A percentile compares a stretch with the other conserved stretches of the same genome.
Evolutionary conservation across 2,888 invertebrate genomes (phyloP).

Genomic region (Dryocosmus kuriphilus): DNA sequence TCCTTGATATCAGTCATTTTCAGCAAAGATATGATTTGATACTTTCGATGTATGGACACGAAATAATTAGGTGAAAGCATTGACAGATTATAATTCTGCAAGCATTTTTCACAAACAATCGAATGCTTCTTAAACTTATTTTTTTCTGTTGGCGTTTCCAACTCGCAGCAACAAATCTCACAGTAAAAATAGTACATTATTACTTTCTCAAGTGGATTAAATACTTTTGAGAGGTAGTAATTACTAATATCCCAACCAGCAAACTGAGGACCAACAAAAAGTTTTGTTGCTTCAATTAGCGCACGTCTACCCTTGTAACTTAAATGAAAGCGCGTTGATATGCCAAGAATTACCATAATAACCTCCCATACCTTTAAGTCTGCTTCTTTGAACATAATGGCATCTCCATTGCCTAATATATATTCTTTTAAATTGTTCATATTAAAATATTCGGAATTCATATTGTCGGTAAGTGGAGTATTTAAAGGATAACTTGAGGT

Average conservation of each 20-base stretch:
- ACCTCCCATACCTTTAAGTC: background rate
- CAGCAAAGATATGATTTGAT: background rate
- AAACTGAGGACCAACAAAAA: background rate
- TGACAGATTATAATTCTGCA: too few relatives aligned
- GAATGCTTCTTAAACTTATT: background rate
- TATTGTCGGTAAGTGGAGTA: too few relatives aligned
- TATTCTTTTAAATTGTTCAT: too few relatives aligned
- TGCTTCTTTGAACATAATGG: too few relatives aligned
- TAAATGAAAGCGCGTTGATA: background rate
- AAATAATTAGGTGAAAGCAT: constrained; percentile 1
- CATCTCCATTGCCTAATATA: too few relatives aligned
- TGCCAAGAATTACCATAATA: background rate
- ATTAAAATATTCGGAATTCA: too few relatives aligned
- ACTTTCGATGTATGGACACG: background rate
- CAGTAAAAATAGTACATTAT: background rate
- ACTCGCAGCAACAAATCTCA: background rate
- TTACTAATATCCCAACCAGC: background rate
- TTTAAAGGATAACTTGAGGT: too few relatives aligned
- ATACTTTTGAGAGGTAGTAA: constrained; percentile 4
- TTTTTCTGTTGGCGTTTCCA: background rate
- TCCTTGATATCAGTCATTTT: background rate
- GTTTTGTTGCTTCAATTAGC: background rate
- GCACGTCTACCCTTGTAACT: too few relatives aligned
- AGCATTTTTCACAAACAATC: background rate
- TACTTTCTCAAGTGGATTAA: background rate